These are phyloP conservation scores for Drosophila pachea DNA, from an alignment of 1,140 invertebrate species.

Conservation along the genomic window DNA sequence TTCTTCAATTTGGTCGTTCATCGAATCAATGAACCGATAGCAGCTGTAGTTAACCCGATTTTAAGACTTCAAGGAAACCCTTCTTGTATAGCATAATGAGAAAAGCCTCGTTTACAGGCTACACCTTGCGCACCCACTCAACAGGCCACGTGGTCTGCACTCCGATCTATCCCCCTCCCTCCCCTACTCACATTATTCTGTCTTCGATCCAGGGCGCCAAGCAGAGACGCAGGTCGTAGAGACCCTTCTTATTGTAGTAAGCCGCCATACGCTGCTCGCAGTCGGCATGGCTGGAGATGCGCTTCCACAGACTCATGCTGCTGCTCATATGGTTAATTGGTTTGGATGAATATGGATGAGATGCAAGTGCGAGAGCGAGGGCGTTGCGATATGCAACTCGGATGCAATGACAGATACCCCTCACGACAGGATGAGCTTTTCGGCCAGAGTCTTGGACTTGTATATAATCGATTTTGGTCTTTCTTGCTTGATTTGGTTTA, in stretches of 20 bases:
- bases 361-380: conserved; percentile 33
- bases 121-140: too few species aligned
- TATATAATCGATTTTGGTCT: background rate
- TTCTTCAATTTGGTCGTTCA: too few species aligned
- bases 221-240: conserved; percentile 71
- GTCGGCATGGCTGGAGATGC: conserved; percentile 70
- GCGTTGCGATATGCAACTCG: conserved; percentile 3
- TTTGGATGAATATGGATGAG: conserved; percentile 47
- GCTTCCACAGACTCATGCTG: conserved; percentile 78
- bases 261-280: conserved; percentile 73
- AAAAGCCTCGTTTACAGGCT: too few species aligned
- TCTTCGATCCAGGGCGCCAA: conserved; percentile 78
- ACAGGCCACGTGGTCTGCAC: too few species aligned
- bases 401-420: conserved; percentile 30
- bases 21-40: too few species aligned
- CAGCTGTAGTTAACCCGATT: too few species aligned
- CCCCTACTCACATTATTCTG: conserved; percentile 78
- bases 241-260: conserved; percentile 77
- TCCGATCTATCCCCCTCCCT: too few species aligned
- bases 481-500: background rate
- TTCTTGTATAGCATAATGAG: too few species aligned
- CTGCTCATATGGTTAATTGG: conserved; percentile 43
- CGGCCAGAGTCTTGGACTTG: conserved; percentile 13
- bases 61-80: too few species aligned
- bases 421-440: conserved; percentile 23